A percentile compares a stretch with the other conserved stretches of the same genome.
Evolutionary conservation across 2,888 invertebrate genomes (phyloP).

Genomic region (Keiferia lycopersicella): DNA sequence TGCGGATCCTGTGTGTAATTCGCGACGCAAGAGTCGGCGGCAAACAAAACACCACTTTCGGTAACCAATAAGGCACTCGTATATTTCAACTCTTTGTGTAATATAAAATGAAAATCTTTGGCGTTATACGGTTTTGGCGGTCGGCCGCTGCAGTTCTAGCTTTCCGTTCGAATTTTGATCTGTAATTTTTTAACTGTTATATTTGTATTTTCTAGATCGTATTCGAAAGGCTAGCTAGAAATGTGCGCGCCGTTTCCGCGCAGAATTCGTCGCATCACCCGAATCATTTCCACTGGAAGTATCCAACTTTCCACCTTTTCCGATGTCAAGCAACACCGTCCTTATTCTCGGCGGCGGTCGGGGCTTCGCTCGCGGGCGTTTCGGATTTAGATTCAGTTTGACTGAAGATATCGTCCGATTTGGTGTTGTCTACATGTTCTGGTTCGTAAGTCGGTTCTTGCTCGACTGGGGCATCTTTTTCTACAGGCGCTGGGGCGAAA

Average conservation of each 20-base stretch:
- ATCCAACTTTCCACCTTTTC: constrained; percentile 57
- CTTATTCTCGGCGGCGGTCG: constrained; percentile 39
- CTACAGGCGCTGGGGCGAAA: constrained; percentile 43
- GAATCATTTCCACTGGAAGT: constrained; percentile 76
- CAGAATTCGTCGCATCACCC: constrained; percentile 58
- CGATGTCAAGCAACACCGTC: constrained; percentile 64
- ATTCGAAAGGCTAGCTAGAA: constrained; percentile 28
- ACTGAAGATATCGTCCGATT: constrained; percentile 54
- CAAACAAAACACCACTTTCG: constrained; percentile 75
- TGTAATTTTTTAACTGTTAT: background rate
- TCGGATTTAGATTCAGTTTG: constrained; percentile 28
- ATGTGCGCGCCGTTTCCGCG: constrained; percentile 24
- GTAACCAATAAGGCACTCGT: constrained; percentile 80
- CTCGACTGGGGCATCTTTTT: constrained; percentile 7
- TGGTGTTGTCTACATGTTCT: constrained; percentile 9
- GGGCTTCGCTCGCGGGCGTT: constrained; percentile 23
- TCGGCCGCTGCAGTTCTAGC: constrained; percentile 28
- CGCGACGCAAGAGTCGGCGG: constrained; percentile 39
- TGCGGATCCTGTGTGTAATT: too few species aligned
- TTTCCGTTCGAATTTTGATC: constrained; percentile 27
- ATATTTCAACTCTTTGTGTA: constrained; percentile 70
- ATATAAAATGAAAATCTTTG: constrained; percentile 75
- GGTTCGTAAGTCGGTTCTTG: constrained; percentile 16
- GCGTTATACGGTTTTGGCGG: constrained; percentile 56
- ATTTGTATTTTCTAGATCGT: background rate